Evolutionary conservation across 2,888 invertebrate species (phyloP), one percentile per base, ranked within the genome.

Genomic region (Eurois occulta): DNA sequence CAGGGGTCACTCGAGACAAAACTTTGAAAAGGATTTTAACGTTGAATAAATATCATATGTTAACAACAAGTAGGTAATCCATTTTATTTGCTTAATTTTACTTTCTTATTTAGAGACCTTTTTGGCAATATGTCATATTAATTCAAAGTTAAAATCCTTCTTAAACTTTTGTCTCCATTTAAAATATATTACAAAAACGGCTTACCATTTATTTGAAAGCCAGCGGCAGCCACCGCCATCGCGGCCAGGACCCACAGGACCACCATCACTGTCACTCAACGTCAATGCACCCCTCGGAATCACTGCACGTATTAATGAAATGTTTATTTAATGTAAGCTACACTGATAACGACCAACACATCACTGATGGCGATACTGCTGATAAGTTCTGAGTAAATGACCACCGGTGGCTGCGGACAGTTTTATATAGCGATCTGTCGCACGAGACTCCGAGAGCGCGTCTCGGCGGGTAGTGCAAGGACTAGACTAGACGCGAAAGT

Each of bases 141-240:
- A n/a, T n/a, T n/a, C n/a, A n/a, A n/a, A n/a, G n/a, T n/a, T n/a
- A n/a, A n/a, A n/a, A n/a, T n/a, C n/a, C n/a, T n/a, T n/a, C n/a
- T n/a, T n/a, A n/a, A n/a, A n/a, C n/a, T n/a, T n/a, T n/a, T n/a
- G n/a, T n/a, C n/a, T n/a, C n/a, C n/a, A n/a, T n/a, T n/a, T n/a
- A n/a, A 43, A 77, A 35, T 11, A 28, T 28, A 18, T 28, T 1
- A 18, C 13, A 10, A 8, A 38, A 66, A 16, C 41, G 7, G 24
- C 73, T 84, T 78, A 86, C 86, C 86, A 58, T 38, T 77, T 8
- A 83, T 43, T 24, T 83, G 58, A 24, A 86, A 58, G 38, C 83
- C 80, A 13, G 65, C 48, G 66, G 35, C 83, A 16, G 62, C 65
- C 24, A 64, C 72, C 28, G 66, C 43, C 76, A 78, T 13, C 7